Base-by-base conservation (phyloP, 64 coral and sea anemone species). In the Dendronephthya gigantea region DNA sequence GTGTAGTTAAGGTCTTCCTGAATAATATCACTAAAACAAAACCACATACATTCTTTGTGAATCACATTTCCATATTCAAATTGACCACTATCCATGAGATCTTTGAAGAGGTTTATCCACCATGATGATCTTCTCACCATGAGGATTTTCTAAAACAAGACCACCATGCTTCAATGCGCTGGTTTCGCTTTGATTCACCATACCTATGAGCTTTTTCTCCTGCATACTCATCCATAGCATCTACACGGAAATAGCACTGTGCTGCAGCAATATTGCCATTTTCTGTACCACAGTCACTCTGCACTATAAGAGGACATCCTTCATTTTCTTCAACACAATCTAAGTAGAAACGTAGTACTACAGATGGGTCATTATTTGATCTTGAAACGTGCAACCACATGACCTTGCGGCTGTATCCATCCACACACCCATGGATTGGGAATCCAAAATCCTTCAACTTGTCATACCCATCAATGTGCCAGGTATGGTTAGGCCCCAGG, bases 361-460 rank as follows among this genome's bases (percentile, higher is more conserved):
- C 69, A 76, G 69, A 6, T 76, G 69, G 69, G 17, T 76, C 31
- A 34, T 76, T 76, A 38, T 76, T 76, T 10, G 69, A 76, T 76
- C 69, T 31, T 76, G 11, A 32, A 76, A 76, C 69, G 34, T 76
- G 3, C 69, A 34, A 76, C 69, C 69, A 76, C 69, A 76, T 10
- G 17, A 76, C 35, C 35, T 76, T 76, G 35, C 69, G 69, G n/a
- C 69, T 76, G 69, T 33, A 76, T 35, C 69, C 69, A 76, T 76
- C 69, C 28, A 34, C 69, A 38, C 69, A 76, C 12, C 69, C 69
- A 76, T 76, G 69, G 28, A 76, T 76, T 29, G 4, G 7, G 16
- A 76, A 76, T 31, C 31, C 69, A 76, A 76, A 76, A 76, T 76
- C 69, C 34, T 76, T 28, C 69, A 76, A 76, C n/a, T 76, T 76